Conservation (phyloP, 2,888 invertebrate species). For the Drosophila imparisetae region DNA sequence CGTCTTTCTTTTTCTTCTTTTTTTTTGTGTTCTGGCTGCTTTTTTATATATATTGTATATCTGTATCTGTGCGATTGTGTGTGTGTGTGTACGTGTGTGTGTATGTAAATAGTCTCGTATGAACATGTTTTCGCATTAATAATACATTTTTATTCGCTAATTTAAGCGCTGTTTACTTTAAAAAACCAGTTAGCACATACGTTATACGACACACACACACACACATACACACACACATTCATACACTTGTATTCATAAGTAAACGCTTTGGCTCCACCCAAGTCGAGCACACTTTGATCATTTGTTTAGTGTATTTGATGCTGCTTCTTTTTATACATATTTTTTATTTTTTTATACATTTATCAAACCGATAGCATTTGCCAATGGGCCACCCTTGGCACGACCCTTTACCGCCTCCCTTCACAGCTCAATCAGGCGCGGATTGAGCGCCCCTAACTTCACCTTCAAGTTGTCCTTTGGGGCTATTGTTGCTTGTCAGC, state of each 20-base stretch:
- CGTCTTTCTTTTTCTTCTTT: slow-evolving; percentile 35
- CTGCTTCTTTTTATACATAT: slow-evolving; percentile 16
- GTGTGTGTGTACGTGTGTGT: slow-evolving; percentile 3
- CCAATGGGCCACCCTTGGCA: slow-evolving; percentile 23
- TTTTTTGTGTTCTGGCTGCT: background rate
- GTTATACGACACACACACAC: slow-evolving; percentile 25
- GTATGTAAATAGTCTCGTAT: slow-evolving; percentile 54
- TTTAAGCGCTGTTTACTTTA: slow-evolving; percentile 76
- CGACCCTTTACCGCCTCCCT: background rate
- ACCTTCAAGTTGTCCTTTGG: slow-evolving; percentile 26
- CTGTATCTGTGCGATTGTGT: slow-evolving; percentile 10
- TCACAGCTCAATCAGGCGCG: slow-evolving; percentile 29
- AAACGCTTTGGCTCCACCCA: slow-evolving; percentile 58
- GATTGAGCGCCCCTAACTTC: slow-evolving; percentile 19
- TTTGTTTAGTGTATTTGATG: slow-evolving; percentile 51
- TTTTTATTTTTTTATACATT: slow-evolving; percentile 15
- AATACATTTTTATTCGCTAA: slow-evolving; percentile 81
- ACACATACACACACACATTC: slow-evolving; percentile 17
- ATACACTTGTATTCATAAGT: slow-evolving; percentile 9
- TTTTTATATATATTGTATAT: slow-evolving; percentile 7
- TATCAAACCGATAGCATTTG: slow-evolving; percentile 38
- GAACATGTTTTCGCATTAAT: slow-evolving; percentile 81
- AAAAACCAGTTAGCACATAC: slow-evolving; percentile 74
- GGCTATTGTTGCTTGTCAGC: slow-evolving; percentile 53
- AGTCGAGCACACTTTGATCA: slow-evolving; percentile 43